Base-by-base conservation (phyloP, 2,888 invertebrate genomes). In the Rhingia campestris region DNA sequence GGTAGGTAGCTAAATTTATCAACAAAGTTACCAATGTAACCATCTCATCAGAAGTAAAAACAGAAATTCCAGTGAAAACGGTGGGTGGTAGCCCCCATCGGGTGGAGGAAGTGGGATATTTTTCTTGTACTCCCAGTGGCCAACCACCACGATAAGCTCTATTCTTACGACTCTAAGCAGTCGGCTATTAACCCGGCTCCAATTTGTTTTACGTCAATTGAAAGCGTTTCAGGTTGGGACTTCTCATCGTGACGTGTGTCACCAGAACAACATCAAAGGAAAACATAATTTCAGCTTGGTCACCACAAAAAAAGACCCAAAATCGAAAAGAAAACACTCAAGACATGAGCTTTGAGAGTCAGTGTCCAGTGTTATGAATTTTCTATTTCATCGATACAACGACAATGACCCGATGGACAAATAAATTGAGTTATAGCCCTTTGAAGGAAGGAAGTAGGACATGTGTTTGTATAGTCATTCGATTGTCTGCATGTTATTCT, bases 261-360 rank as follows among this genome's bases (percentile, higher is more conserved):
- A 75, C 58, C 69, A 37, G 66, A 67, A 32, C n/a, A 59, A 39
- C 35, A 45, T n/a, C n/a, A 33, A 35, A 32, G 12, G 49, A 53
- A 72, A 72, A 54, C 43, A 66, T 45, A 37, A 51, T 30, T 63
- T 4, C 43, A 58, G 67, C 53, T 76, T 51, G 75, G 81, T 76
- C 64, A 61, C 41, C 33, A 49, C 12, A n/a, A 56, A 47, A 61
- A 54, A 41, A 53, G 22, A 22, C 22, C 33, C n/a, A 49, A 45
- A 45, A 22, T 22, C 22, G 22, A 22, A 22, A n/a, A 1, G 22
- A 53, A 61, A 45, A 39, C 51, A 53, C 51, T 64, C 41, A 12
- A 58, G 37, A 12, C 37, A 49, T 70, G 43, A 6, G 43, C 12
- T 12, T n/a, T 30, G 10, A 47, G 61, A 45, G 35, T n/a, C 63